Conservation (phyloP, 2,888 invertebrate genomes). For the Zygogramma bicolorata region DNA sequence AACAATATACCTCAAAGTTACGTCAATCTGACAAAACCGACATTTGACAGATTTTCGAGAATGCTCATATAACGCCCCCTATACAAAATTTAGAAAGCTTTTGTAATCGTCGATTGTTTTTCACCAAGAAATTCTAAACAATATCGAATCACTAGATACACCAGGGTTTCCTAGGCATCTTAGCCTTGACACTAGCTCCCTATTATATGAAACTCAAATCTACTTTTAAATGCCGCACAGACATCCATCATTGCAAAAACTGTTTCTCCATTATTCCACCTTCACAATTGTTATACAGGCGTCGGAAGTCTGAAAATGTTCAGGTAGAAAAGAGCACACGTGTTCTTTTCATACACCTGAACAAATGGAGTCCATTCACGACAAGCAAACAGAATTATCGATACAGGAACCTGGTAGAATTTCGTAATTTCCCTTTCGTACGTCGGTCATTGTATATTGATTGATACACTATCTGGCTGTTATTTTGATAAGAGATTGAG, state of each 20-base stretch:
- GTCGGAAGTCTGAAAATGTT: neutral
- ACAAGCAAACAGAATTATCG: constrained; percentile 19
- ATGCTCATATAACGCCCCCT: too few relatives aligned
- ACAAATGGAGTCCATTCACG: neutral
- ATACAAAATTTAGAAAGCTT: too few relatives aligned
- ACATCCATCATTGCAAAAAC: neutral
- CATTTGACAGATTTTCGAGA: too few relatives aligned
- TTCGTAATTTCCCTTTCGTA: neutral
- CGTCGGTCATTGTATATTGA: neutral
- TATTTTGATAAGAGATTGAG: neutral
- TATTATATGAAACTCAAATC: neutral
- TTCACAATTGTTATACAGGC: neutral
- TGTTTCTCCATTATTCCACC: neutral
- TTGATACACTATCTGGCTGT: neutral
- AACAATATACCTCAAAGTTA: too few relatives aligned
- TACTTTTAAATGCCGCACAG: neutral
- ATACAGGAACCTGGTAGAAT: constrained; percentile 1
- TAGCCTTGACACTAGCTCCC: too few relatives aligned
- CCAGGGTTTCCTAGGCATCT: too few relatives aligned
- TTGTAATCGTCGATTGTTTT: too few relatives aligned
- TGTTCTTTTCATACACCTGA: constrained; percentile 3
- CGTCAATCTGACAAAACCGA: too few relatives aligned
- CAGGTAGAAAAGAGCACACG: constrained; percentile 5
- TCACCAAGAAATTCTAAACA: too few relatives aligned
- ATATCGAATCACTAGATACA: too few relatives aligned